These are phyloP conservation scores for Protobothrops flavoviridis DNA, from an alignment of 2,113 vertebrate species.

Conservation along the genomic window DNA sequence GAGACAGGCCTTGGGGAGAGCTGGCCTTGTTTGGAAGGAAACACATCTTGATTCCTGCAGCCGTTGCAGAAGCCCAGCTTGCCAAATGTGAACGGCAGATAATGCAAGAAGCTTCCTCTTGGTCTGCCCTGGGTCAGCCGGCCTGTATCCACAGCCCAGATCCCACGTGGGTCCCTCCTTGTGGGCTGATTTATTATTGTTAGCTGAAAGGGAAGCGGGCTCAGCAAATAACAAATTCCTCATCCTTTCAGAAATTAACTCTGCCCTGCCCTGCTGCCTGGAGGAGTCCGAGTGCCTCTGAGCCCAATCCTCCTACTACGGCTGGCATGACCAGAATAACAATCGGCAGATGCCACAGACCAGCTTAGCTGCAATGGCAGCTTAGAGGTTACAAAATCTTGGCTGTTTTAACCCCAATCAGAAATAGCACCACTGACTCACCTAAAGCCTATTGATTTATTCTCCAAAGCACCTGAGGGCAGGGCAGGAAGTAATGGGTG, in stretches of 20 bases:
- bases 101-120: conserved; percentile 34
- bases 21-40: background rate
- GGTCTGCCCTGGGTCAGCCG: background rate
- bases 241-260: conserved; percentile 46
- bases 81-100: conserved; percentile 47
- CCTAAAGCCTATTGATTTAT: background rate
- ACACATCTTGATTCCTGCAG: accelerated
- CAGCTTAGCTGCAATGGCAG: background rate
- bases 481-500: background rate
- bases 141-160: conserved; percentile 2
- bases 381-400: too few relatives aligned
- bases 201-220: conserved; percentile 40
- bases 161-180: background rate
- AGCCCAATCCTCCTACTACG: background rate
- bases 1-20: background rate
- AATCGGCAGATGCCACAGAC: background rate
- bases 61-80: background rate
- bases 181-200: conserved; percentile 27
- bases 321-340: background rate
- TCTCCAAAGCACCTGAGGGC: background rate
- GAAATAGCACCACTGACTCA: too few relatives aligned
- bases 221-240: conserved; percentile 26
- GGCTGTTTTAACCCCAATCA: too few relatives aligned
- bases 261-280: conserved; percentile 15
- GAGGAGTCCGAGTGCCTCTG: too few relatives aligned